These are phyloP conservation scores for Lasioglossum baleicum DNA, from an alignment of 1,140 invertebrate species.

Conservation along the genomic window DNA sequence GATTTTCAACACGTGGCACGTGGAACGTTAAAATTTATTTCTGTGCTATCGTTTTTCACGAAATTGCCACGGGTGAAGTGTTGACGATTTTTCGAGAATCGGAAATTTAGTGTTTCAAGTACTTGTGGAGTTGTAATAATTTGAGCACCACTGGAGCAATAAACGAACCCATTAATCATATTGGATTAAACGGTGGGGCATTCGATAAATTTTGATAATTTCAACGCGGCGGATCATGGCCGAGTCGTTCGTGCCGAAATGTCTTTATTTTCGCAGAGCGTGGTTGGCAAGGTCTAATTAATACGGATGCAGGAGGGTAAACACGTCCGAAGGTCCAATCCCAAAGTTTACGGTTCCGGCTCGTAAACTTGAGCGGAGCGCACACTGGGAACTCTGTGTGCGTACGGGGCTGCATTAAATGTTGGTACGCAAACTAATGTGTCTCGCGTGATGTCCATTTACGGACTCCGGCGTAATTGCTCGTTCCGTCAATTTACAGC, in stretches of 20 bases:
- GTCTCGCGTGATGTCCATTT: constrained; percentile 27
- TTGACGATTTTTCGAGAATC: too few relatives aligned
- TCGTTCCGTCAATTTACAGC: constrained; percentile 45
- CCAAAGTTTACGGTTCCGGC: not conserved
- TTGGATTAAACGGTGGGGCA: too few relatives aligned
- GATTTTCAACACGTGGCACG: too few relatives aligned
- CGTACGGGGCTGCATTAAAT: constrained; percentile 22
- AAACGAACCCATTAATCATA: too few relatives aligned
- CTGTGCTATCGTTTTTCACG: too few relatives aligned
- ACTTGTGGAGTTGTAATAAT: too few relatives aligned
- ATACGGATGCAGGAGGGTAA: not conserved
- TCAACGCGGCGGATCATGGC: too few relatives aligned
- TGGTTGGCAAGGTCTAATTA: not conserved
- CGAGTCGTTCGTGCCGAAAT: not conserved
- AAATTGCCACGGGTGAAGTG: too few relatives aligned
- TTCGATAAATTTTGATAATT: too few relatives aligned
- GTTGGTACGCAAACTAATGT: constrained; percentile 8
- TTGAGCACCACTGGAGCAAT: too few relatives aligned
- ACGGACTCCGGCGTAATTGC: constrained; percentile 31
- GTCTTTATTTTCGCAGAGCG: not conserved
- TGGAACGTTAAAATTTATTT: too few relatives aligned
- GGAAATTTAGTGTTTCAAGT: too few relatives aligned
- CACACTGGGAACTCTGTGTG: not conserved
- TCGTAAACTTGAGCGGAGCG: constrained; percentile 4
- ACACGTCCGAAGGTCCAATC: not conserved